A percentile compares a stretch with the other conserved stretches of the same genome.
Conservation (phyloP, 2,113 vertebrate species). For the Anoplopoma fimbria region DNA sequence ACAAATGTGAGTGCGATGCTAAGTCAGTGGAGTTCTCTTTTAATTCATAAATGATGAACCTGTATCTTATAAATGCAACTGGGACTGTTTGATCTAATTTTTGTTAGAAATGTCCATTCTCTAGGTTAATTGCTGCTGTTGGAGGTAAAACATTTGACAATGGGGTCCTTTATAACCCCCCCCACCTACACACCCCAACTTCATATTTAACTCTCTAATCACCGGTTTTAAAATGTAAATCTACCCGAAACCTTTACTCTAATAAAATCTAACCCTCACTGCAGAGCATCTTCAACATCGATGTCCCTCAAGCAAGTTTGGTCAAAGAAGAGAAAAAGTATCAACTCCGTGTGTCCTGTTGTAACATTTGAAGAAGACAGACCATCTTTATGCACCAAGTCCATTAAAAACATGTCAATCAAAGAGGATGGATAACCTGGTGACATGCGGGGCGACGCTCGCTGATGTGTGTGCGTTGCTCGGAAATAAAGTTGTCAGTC, state of each 20-base stretch:
- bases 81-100: not conserved
- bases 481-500: slow-evolving; percentile 74
- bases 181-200: not conserved
- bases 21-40: not conserved
- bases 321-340: not conserved
- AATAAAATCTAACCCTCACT: too few species aligned
- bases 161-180: not conserved
- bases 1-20: not conserved
- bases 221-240: not conserved
- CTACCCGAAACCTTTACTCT: not conserved
- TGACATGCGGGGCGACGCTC: slow-evolving; percentile 25
- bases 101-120: not conserved
- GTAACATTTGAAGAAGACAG: not conserved
- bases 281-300: not conserved
- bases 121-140: not conserved
- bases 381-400: slow-evolving; percentile 24
- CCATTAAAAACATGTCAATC: slow-evolving; percentile 62
- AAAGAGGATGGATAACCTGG: slow-evolving; percentile 21
- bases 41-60: not conserved
- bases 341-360: not conserved
- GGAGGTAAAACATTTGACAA: slow-evolving; percentile 1
- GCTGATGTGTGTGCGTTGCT: slow-evolving; percentile 9
- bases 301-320: not conserved
- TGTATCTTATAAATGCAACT: not conserved
- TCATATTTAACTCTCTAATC: not conserved